Evolutionary conservation across 2,113 vertebrate genomes (phyloP).

Genomic region (Progne subis): DNA sequence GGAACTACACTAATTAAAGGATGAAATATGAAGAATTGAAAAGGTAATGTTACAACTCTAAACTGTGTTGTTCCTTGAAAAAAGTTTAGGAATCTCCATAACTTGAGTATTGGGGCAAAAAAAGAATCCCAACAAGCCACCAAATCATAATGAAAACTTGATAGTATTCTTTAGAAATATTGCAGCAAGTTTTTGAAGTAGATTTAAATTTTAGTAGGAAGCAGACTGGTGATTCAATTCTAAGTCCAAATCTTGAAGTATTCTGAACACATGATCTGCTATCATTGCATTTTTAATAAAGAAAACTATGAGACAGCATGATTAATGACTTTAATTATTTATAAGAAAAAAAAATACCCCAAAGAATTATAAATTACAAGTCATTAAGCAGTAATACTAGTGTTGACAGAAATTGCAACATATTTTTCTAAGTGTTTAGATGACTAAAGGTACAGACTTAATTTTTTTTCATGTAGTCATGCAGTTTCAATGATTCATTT

Average conservation of each 20-base stretch:
- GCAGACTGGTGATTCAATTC: background rate
- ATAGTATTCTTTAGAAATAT: background rate
- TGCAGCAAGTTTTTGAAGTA: background rate
- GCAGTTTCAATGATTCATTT: background rate
- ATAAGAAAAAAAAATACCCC: background rate
- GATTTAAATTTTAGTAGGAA: background rate
- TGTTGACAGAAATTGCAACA: background rate
- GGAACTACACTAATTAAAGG: background rate
- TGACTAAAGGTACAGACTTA: background rate
- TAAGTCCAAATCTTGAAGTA: background rate
- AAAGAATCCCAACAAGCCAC: fast-evolving
- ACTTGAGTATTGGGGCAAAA: background rate
- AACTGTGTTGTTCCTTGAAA: background rate
- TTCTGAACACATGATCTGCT: background rate
- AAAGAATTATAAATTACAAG: background rate
- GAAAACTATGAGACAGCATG: background rate
- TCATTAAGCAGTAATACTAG: background rate
- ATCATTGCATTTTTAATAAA: background rate
- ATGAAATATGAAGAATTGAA: background rate
- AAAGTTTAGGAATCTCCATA: background rate
- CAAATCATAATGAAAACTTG: background rate
- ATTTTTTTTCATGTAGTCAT: background rate
- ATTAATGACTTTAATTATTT: background rate
- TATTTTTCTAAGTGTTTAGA: background rate
- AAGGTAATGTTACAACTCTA: background rate